Base-by-base conservation (phyloP, 2,888 invertebrate species). In the Chrysolina americana region DNA sequence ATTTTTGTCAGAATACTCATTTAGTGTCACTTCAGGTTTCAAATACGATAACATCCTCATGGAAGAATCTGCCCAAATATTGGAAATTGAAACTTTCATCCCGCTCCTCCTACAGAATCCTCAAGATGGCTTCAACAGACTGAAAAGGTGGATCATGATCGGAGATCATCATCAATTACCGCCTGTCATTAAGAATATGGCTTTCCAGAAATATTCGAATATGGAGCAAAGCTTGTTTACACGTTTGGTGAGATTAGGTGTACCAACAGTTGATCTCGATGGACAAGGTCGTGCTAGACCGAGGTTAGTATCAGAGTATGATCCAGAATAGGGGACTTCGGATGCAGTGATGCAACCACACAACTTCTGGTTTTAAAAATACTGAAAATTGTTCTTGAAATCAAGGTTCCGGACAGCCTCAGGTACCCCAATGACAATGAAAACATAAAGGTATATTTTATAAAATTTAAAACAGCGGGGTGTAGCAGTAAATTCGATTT, bases 131-230 rank as follows among this genome's bases (percentile, higher is more conserved):
- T 94, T 94, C 81, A 98, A 98, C 85, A 92, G 99, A 0, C 90
- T 99, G 75, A 99, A 99, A 88, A 92, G 99, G 17, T 99, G 99
- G 99, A 98, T 99, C 82, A 99, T 99, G 99, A 99, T 99, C 84
- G 99, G 99, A 0, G 99, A 96, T 89, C 99, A 99, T 88, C 98
- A 99, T 89, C 99, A 99, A 89, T 90, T 99, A 81, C 99, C 99
- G 0, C 99, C 99, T 0, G 98, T 99, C 13, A 98, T 99, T 64
- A 99, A 99, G 89, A 99, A 99, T 88, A 98, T 99, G 96, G 99
- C 99, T 9, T 99, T 99, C 89, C 99, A 99, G 89, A 99, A 99
- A 87, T 99, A 98, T 89, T 98, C 97, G 70, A 99, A 99, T 86
- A 99, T 99, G 99, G 99, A 99, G 85, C 99, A 99, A 89, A 98